phyloP scores from a whole-genome alignment of 2,113 vertebrate species.

The Bucco capensis region DNA sequence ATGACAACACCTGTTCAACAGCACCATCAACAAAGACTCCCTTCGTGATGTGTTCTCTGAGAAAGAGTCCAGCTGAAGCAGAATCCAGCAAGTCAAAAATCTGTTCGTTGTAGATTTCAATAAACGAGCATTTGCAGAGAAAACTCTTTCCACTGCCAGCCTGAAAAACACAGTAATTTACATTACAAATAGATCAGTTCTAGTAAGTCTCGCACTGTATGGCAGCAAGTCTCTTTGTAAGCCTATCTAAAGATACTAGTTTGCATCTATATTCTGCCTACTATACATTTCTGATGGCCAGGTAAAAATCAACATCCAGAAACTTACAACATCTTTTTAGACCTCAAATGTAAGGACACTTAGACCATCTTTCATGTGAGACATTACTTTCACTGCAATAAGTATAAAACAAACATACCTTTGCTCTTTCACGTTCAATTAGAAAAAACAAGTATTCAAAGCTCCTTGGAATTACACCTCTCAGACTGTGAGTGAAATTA shows the following conservation, averaged over 20 bases:
- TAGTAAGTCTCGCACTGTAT: neutral
- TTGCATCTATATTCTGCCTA: neutral
- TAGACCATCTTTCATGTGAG: neutral
- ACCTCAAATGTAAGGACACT: neutral
- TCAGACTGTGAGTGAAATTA: conserved; percentile 89
- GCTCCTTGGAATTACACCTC: conserved; percentile 93
- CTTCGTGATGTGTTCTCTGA: conserved; percentile 96
- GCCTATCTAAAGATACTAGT: neutral
- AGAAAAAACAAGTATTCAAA: conserved; percentile 97
- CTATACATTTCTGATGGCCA: neutral
- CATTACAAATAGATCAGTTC: neutral
- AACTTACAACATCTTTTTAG: neutral
- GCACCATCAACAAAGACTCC: conserved; percentile 94
- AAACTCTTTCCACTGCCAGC: conserved; percentile 86
- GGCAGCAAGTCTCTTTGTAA: neutral
- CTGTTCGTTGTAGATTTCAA: conserved; percentile 98
- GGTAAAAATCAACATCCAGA: neutral
- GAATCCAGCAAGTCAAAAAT: conserved; percentile 94
- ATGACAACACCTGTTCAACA: conserved; percentile 87
- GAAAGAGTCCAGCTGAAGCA: conserved; percentile 87
- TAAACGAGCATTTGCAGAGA: conserved; percentile 97
- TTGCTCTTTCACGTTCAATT: conserved; percentile 91
- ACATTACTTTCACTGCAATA: neutral
- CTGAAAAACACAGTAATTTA: conserved; percentile 66
- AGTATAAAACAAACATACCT: conserved; percentile 68